These are phyloP conservation scores for Saimiri boliviensis DNA, from an alignment of 2,113 vertebrate species.

Conservation along the genomic window DNA sequence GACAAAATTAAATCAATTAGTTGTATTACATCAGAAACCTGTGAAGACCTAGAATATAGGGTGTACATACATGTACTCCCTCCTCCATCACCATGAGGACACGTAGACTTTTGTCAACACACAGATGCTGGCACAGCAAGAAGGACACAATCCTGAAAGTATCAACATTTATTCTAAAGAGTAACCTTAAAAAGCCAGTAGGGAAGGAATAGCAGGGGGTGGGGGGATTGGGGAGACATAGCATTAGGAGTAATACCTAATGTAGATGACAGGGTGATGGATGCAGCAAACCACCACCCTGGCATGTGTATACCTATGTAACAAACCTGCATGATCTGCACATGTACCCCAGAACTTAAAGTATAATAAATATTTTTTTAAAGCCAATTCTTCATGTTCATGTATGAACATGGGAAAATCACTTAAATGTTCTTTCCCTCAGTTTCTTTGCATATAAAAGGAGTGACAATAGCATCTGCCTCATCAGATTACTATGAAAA, in stretches of 20 bases:
- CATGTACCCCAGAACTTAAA: too few relatives aligned
- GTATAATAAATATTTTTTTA: neutral
- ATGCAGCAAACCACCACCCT: too few relatives aligned
- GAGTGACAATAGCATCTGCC: neutral
- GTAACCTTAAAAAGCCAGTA: neutral
- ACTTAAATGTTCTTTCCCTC: neutral
- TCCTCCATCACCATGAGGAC: neutral
- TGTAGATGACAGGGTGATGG: too few relatives aligned
- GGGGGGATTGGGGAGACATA: too few relatives aligned
- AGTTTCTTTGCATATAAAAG: neutral
- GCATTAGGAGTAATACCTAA: too few relatives aligned
- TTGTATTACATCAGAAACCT: neutral
- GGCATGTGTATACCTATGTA: too few relatives aligned
- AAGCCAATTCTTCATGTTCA: neutral
- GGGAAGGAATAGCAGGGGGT: too few relatives aligned
- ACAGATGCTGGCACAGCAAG: neutral
- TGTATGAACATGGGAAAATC: neutral
- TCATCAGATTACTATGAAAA: neutral
- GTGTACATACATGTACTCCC: neutral
- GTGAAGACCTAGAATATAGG: neutral
- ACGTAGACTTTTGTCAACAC: neutral
- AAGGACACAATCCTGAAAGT: neutral
- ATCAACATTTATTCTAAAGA: neutral
- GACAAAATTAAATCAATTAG: neutral
- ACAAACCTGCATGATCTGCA: too few relatives aligned